Evolutionary conservation across 2,113 vertebrate genomes (phyloP).

Genomic region (Pterocles gutturalis): DNA sequence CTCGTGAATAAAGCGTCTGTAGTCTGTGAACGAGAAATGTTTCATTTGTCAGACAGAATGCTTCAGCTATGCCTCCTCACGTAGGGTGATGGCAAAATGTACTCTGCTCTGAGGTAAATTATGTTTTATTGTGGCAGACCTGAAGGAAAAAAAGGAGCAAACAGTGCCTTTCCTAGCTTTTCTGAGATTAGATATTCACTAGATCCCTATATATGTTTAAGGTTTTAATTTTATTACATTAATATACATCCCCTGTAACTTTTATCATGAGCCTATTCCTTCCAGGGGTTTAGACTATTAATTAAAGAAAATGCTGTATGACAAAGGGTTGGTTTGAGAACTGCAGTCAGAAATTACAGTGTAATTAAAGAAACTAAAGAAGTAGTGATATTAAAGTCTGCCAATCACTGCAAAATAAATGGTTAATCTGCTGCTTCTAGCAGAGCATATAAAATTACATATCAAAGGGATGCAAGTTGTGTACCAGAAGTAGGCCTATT

Average conservation of each 20-base stretch:
- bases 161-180: background rate
- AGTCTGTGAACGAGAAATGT: background rate
- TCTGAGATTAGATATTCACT: background rate
- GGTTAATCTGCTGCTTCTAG: background rate
- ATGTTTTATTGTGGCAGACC: background rate
- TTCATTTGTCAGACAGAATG: background rate
- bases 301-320: background rate
- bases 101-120: background rate
- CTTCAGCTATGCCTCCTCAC: background rate
- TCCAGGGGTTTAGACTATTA: background rate
- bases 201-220: background rate
- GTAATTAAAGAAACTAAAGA: background rate
- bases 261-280: background rate
- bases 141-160: background rate
- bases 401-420: background rate
- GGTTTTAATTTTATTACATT: background rate
- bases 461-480: background rate
- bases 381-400: background rate
- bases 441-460: background rate
- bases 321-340: background rate
- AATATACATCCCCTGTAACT: background rate
- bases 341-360: background rate
- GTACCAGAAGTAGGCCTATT: background rate
- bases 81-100: background rate
- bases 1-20: background rate